Base-by-base conservation (phyloP, 2,888 invertebrate species). In the Lasioglossum pauxillum region DNA sequence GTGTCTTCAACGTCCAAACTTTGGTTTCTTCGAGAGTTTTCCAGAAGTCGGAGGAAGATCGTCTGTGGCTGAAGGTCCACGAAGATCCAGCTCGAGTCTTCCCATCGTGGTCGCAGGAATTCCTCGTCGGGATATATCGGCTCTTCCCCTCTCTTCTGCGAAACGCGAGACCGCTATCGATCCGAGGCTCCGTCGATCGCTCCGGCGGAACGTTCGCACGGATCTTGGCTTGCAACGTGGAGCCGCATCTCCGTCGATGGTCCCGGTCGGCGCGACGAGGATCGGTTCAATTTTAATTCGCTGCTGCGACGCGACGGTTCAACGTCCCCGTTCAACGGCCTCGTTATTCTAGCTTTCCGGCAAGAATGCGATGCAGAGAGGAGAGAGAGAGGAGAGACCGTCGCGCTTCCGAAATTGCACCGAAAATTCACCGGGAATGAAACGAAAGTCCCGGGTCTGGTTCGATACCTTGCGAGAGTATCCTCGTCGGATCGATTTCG, bases 211-310 rank as follows among this genome's bases (percentile, higher is more conserved):
- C 76, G 75, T 46, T 85, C 87, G 82, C 85, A 78, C 78, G 86
- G 86, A 75, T 81, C 78, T 86, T 67, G 73, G 49, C 81, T 82
- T 71, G 79, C 85, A 77, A 75, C 79, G 49, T 41, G 72, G 64
- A 75, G 75, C 78, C 78, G 64, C 80, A 57, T 57, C 46, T 16
- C 46, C 44, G 31, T 23, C 64, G 64, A 19, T 5, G 64, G 64
- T 31, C 64, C 7, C 16, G 64, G 31, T 64, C 64, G 64, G 7
- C 64, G 64, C 16, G 31, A 16, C 31, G 64, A 31, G 64, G 64
- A 31, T 31, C 31, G 31, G 31, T 64, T 35, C 2, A 35, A 67
- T 67, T 38, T 67, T 67, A 67, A 31, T 16, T 64, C 27, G 64
- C 7, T 16, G 64, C 31, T 31, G 31, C 64, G 64, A 60, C 27